These are phyloP conservation scores for Rattus norvegicus DNA, from an alignment of 2,113 vertebrate genomes.

Conservation along the genomic window GRCr8 NC_086032.1:18123501-18124000, in stretches of 20 bases:
- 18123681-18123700: background rate
- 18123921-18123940: background rate
- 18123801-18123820: background rate
- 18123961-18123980: background rate
- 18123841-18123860: background rate
- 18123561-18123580: too few relatives aligned
- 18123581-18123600: background rate
- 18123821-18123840: background rate
- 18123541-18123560: too few relatives aligned
- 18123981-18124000: background rate
- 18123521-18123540: too few relatives aligned
- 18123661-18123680: background rate
- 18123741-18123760: background rate
- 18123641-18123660: conserved; percentile 1
- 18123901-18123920: background rate
- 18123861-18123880: background rate
- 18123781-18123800: background rate
- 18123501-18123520: too few relatives aligned
- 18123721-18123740: background rate
- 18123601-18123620: background rate
- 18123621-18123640: background rate
- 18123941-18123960: background rate
- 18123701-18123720: background rate
- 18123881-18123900: background rate
- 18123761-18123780: background rate